These are phyloP conservation scores for Sebastiscus albofasciatus DNA, from an alignment of 2,797 vertebrate genomes.

Conservation along the genomic window DNA sequence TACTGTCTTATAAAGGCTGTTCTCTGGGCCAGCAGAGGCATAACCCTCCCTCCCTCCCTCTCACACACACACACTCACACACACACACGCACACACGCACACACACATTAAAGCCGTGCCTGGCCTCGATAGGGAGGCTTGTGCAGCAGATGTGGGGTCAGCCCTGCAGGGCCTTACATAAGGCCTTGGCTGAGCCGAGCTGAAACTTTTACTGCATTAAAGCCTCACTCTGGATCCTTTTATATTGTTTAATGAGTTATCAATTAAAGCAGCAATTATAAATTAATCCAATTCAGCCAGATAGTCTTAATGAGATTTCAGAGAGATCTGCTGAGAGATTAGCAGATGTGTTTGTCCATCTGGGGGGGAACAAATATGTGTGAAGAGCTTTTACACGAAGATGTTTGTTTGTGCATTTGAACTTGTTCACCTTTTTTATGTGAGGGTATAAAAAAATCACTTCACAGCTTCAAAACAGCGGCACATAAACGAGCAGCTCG, in stretches of 20 bases:
- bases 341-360: slow-evolving; percentile 6
- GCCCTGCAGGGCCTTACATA: slow-evolving; percentile 52
- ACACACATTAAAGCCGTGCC: background rate
- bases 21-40: slow-evolving; percentile 27
- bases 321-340: slow-evolving; percentile 8
- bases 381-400: background rate
- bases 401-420: slow-evolving; percentile 2
- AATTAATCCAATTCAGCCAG: slow-evolving; percentile 6
- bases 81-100: slow-evolving; percentile 15
- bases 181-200: slow-evolving; percentile 42
- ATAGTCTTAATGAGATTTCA: slow-evolving; percentile 26
- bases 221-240: slow-evolving; percentile 36
- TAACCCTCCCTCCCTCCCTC: background rate
- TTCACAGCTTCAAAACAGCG: slow-evolving; percentile 8
- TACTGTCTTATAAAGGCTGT: slow-evolving; percentile 44
- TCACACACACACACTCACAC: slow-evolving; percentile 19
- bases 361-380: background rate
- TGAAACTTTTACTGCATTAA: slow-evolving; percentile 42
- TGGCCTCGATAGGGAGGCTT: slow-evolving; percentile 29
- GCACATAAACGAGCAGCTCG: background rate
- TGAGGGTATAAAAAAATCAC: slow-evolving; percentile 12
- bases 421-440: slow-evolving; percentile 22
- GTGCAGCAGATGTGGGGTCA: slow-evolving; percentile 68
- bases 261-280: slow-evolving; percentile 26
- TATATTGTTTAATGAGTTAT: slow-evolving; percentile 45